These are phyloP conservation scores for Ethmia dodecea DNA, from an alignment of 2,888 invertebrate species.

Conservation along the genomic window DNA sequence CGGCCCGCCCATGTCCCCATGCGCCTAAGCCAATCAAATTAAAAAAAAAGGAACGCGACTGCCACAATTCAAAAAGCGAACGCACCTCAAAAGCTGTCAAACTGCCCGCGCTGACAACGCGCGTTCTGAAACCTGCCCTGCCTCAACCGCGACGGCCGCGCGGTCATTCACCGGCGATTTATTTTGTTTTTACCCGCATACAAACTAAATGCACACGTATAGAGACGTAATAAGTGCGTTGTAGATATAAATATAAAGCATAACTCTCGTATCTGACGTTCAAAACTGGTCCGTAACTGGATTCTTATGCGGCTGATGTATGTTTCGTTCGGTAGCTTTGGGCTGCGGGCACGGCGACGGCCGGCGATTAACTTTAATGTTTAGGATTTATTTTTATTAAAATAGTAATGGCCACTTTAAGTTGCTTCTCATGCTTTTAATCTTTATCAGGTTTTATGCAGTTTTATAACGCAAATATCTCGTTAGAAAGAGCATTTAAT, in stretches of 20 bases:
- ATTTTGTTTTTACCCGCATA: slow-evolving; percentile 72
- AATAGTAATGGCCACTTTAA: slow-evolving; percentile 20
- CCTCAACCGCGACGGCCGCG: slow-evolving; percentile 51
- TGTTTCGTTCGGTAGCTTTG: slow-evolving; percentile 39
- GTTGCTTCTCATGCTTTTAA: slow-evolving; percentile 6
- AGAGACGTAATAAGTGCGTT: slow-evolving; percentile 23
- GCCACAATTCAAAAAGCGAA: slow-evolving; percentile 70
- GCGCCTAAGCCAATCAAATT: slow-evolving; percentile 49
- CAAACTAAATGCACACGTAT: slow-evolving; percentile 58
- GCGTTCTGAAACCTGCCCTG: slow-evolving; percentile 52
- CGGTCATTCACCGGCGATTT: slow-evolving; percentile 64
- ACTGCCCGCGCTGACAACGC: slow-evolving; percentile 47
- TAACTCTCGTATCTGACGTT: slow-evolving; percentile 56
- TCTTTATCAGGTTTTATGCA: slow-evolving; percentile 6
- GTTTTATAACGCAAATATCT: too few relatives aligned
- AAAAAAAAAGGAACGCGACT: slow-evolving; percentile 35
- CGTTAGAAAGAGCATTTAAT: too few relatives aligned
- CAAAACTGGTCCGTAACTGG: slow-evolving; percentile 56
- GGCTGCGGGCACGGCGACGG: slow-evolving; percentile 22
- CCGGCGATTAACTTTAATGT: slow-evolving; percentile 27
- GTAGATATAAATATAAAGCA: slow-evolving; percentile 47
- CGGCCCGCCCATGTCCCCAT: slow-evolving; percentile 29
- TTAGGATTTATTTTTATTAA: slow-evolving; percentile 30
- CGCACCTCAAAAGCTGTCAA: slow-evolving; percentile 73
- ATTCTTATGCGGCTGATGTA: slow-evolving; percentile 33